A percentile compares a stretch with the other conserved stretches of the same genome.
Conservation (phyloP, 2,113 vertebrate species). For the Marcusenius ussheri region DNA sequence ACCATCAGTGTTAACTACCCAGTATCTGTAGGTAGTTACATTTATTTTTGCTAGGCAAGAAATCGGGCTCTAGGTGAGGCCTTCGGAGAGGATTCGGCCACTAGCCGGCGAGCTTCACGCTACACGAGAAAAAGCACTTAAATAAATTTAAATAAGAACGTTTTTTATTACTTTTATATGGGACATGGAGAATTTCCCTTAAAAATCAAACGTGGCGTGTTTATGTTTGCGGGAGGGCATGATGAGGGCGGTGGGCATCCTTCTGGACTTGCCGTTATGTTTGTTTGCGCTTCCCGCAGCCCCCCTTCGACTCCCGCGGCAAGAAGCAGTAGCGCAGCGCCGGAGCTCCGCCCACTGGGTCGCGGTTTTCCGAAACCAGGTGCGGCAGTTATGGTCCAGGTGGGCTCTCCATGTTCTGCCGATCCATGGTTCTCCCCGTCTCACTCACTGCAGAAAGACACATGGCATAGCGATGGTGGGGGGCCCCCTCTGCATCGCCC, state of each 20-base stretch:
- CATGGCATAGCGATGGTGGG: not conserved
- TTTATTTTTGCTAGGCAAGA: not conserved
- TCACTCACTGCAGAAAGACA: not conserved
- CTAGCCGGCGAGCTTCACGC: not conserved
- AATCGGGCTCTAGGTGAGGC: not conserved
- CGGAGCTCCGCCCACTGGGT: not conserved
- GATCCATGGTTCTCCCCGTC: not conserved
- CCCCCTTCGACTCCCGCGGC: not conserved
- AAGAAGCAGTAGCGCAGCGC: not conserved
- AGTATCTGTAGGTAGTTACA: not conserved
- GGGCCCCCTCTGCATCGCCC: not conserved
- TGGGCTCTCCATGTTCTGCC: not conserved
- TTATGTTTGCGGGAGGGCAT: not conserved
- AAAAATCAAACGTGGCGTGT: not conserved
- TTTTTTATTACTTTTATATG: not conserved
- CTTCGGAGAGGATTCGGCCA: not conserved
- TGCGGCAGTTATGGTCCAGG: not conserved
- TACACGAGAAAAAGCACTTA: not conserved
- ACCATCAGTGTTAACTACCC: not conserved
- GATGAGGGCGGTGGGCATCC: not conserved
- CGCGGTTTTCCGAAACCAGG: not conserved
- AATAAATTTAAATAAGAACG: not conserved
- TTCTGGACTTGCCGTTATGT: not conserved
- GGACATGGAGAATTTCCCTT: not conserved
- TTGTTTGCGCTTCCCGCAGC: not conserved